Evolutionary conservation across 1,140 invertebrate genomes (phyloP), one percentile per base, ranked within the genome.

Genomic region (Drosophila kanapiae): DNA sequence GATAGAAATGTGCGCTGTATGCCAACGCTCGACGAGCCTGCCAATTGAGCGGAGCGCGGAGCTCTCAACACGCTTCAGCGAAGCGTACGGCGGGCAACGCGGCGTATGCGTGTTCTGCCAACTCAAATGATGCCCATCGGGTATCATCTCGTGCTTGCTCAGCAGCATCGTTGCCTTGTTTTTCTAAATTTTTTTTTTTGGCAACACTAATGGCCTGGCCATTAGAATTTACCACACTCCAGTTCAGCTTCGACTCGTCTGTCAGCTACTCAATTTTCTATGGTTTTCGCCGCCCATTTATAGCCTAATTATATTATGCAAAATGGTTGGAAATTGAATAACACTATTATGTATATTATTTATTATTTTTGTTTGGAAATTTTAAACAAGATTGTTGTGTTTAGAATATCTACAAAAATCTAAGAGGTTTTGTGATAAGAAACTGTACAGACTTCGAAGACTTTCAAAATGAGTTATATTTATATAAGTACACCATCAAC

Each of bases 11-110:
- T 42, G n/a, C 13, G 29, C 35, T 80, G 31, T 65, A 65, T 48
- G 67, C 70, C 79, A 63, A 86, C 78, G 84, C 85, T 81, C 77
- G 78, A 75, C 78, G 59, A 75, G 75, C 67, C 62, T 78, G 85
- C 78, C 85, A 88, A 88, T 88, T 88, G 84, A 88, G 84, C 81
- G 84, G 47, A 84, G 70, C 81, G 49, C 60, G 54, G 69, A 79
- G 71, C 81, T 81, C 81, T 85, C 81, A 90, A 90, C 83, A 86
- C 85, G 84, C 84, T 88, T 90, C 84, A 88, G 42, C 85, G 84
- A 85, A 81, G 85, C 85, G 62, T 81, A 63, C 78, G 62, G 65
- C 60, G 63, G 63, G 65, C 78, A 88, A 88, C 81, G 65, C 78
- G 63, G 69, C 84, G 85, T 90, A 90, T 90, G 81, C 75, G 70